Conservation (phyloP, 2,888 invertebrate species). For the Drosophila testacea region DNA sequence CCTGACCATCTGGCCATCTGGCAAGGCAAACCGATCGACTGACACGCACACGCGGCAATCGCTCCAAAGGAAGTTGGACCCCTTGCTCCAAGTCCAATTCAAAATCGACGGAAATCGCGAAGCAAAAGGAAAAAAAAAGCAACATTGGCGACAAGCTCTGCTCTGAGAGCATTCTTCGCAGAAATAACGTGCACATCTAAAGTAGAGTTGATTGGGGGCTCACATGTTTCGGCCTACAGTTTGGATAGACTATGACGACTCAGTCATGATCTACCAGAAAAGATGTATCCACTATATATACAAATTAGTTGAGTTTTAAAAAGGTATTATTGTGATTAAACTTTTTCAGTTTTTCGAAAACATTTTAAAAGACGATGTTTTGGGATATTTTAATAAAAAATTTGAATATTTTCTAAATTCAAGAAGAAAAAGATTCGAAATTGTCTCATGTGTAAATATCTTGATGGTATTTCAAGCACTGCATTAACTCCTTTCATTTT, state of each 20-base stretch:
- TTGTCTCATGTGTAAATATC: too few species aligned
- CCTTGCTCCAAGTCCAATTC: slow-evolving; percentile 39
- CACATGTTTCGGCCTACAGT: slow-evolving; percentile 36
- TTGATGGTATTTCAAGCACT: too few species aligned
- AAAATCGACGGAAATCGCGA: slow-evolving; percentile 76
- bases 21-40: slow-evolving; percentile 44
- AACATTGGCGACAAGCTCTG: slow-evolving; percentile 49
- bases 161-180: slow-evolving; percentile 62
- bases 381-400: too few species aligned
- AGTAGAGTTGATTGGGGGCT: slow-evolving; percentile 69
- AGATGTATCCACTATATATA: not conserved
- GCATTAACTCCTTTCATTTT: too few species aligned
- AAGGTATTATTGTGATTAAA: not conserved
- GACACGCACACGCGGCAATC: slow-evolving; percentile 72
- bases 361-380: too few species aligned
- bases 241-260: slow-evolving; percentile 5
- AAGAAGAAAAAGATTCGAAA: too few species aligned
- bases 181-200: slow-evolving; percentile 67
- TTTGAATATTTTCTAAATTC: too few species aligned
- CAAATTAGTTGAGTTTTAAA: not conserved
- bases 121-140: slow-evolving; percentile 45
- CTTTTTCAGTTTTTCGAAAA: too few species aligned
- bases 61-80: slow-evolving; percentile 73
- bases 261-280: slow-evolving; percentile 18
- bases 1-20: slow-evolving; percentile 60